phyloP scores from a whole-genome alignment of 1,140 invertebrate genomes.

The Caenorhabditis briggsae region DNA sequence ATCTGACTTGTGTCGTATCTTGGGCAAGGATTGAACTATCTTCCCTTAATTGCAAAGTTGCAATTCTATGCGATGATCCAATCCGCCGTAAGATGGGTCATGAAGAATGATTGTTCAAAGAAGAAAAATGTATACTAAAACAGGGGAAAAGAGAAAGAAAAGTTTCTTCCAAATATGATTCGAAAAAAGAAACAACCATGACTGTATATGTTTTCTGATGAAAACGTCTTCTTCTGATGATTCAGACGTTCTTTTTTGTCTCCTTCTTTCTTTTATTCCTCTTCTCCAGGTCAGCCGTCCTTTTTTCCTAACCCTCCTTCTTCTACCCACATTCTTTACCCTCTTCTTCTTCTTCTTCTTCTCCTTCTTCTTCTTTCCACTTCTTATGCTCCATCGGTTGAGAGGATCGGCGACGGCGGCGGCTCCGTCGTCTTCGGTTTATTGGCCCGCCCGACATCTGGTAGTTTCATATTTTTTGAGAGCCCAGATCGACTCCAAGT shows the following conservation, averaged over 20 bases:
- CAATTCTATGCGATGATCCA: too few relatives aligned
- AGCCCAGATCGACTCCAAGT: constrained; percentile 43
- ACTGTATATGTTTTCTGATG: constrained; percentile 34
- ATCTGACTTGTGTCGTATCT: too few relatives aligned
- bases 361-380: not conserved
- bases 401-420: not conserved
- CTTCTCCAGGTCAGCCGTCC: constrained; percentile 35
- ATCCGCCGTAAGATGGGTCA: not conserved
- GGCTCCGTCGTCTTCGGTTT: constrained; percentile 32
- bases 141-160: not conserved
- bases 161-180: constrained; percentile 24
- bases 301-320: not conserved
- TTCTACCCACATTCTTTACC: not conserved
- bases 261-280: not conserved
- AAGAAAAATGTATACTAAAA: constrained; percentile 45
- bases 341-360: not conserved
- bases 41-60: too few relatives aligned
- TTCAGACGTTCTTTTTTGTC: constrained; percentile 22
- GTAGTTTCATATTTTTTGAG: constrained; percentile 53
- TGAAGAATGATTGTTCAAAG: not conserved
- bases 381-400: not conserved
- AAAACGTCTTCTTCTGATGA: not conserved
- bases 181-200: constrained; percentile 14
- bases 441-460: constrained; percentile 41
- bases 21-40: too few relatives aligned